A percentile compares a stretch with the other conserved stretches of the same genome.
Evolutionary conservation across 35 echinoderm and acorn worm genomes (phyloP).

Genomic region (Lytechinus variegatus): DNA sequence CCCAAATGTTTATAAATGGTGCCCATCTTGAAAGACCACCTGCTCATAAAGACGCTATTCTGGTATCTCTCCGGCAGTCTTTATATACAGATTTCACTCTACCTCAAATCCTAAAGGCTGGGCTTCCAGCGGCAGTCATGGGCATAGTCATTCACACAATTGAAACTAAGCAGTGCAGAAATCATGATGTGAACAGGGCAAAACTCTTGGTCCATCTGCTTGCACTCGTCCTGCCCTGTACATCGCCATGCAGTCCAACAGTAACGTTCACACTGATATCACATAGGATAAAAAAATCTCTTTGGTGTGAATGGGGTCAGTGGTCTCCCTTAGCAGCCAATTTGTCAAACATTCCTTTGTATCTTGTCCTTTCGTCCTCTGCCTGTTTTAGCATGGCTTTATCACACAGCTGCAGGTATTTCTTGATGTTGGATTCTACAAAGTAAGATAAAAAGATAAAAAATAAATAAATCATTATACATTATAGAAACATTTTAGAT

Average conservation of each 20-base stretch:
- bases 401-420: conserved; percentile 68
- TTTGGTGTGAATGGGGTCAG: neutral
- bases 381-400: conserved; percentile 44
- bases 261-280: neutral
- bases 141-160: neutral
- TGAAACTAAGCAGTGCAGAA: neutral
- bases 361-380: conserved; percentile 54
- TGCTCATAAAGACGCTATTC: too few relatives aligned
- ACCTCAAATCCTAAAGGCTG: too few relatives aligned
- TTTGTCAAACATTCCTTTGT: conserved; percentile 80
- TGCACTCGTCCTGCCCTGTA: neutral
- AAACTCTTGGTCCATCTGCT: neutral
- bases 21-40: too few relatives aligned
- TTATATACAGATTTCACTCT: too few relatives aligned
- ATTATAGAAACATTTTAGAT: neutral
- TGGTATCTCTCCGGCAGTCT: too few relatives aligned
- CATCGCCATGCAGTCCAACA: neutral
- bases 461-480: neutral
- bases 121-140: neutral
- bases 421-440: conserved; percentile 77
- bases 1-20: too few relatives aligned
- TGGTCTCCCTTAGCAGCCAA: conserved; percentile 41
- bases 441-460: neutral
- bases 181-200: neutral
- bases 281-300: neutral